These are phyloP conservation scores for Syritta pipiens DNA, from an alignment of 2,888 invertebrate species.

Conservation along the genomic window DNA sequence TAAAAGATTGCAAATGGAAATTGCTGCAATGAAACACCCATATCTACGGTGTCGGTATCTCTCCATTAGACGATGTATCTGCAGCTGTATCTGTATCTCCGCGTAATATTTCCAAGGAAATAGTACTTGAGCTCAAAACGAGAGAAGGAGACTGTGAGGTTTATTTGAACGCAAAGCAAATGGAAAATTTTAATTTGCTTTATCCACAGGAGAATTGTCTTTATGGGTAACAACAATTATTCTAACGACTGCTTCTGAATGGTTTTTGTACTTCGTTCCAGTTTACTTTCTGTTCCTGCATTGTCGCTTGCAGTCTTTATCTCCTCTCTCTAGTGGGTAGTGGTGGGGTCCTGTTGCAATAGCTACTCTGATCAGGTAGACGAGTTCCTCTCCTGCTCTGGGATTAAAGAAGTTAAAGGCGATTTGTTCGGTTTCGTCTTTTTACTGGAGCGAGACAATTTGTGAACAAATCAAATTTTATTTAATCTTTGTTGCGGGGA, in stretches of 20 bases:
- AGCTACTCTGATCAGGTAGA: too few species aligned
- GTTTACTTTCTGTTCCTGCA: too few species aligned
- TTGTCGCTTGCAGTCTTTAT: too few species aligned
- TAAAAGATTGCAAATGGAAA: conserved; percentile 27
- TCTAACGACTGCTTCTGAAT: conserved; percentile 55
- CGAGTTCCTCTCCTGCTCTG: too few species aligned
- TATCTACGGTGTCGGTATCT: conserved; percentile 2
- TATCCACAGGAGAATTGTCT: conserved; percentile 53
- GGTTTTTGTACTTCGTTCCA: conserved; percentile 31
- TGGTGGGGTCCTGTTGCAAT: too few species aligned
- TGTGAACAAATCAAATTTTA: too few species aligned
- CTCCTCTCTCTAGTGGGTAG: too few species aligned
- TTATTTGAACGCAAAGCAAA: conserved; percentile 43
- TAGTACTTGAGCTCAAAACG: conserved; percentile 9
- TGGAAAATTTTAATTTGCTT: conserved; percentile 63
- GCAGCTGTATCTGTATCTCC: not conserved
- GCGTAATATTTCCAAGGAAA: too few species aligned
- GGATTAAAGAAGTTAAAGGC: too few species aligned
- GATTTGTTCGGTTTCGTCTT: too few species aligned
- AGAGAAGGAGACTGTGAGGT: not conserved
- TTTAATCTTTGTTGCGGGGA: too few species aligned
- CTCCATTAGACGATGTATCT: not conserved
- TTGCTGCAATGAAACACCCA: conserved; percentile 8
- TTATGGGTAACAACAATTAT: conserved; percentile 63
- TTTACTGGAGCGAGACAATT: too few species aligned